Base-by-base conservation (phyloP, 2,888 invertebrate species). In the Cinara cedri region DNA sequence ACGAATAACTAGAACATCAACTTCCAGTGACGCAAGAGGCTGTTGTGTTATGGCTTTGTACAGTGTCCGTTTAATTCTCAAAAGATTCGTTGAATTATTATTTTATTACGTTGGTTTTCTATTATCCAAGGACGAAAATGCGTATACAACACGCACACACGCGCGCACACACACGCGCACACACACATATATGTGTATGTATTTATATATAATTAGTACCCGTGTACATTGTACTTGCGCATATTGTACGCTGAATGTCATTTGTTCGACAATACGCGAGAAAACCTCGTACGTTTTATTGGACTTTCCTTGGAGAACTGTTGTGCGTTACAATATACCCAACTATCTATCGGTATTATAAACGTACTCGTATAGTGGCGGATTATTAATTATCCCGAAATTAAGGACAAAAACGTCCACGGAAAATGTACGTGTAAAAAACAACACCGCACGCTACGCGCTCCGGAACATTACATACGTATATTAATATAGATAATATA, bases 1-100 rank as follows among this genome's bases (percentile, higher is more conserved):
- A 14, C 46, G n/a, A 54, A 75, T 62, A 74, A 75, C 54, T 65
- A 75, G 74, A 75, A 65, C 65, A 44, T 75, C 74, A 14, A 75
- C 74, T 65, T 54, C 54, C 3, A 24, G 65, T 75, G 74, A 75
- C 63, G 74, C 44, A 75, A 75, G 0, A 54, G 8, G 51, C 34
- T 63, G 63, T 74, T 72, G 62, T 62, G 62, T 74, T 72, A 72
- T 62, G 62, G 49, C 49, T 62, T 62, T 62, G 51, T 26, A 51
- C 24, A 26, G 19, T 19, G 26, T 72, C 46, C 57, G 3, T n/a
- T 3, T 19, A 26, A 60, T 24, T 72, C 55, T 57, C 49, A 10
- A 62, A n/a, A 49, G 62, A 62, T 49, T 34, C 60, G n/a, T 55
- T 46, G 6, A 42, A 62, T 46, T 46, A 46, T 46, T 46, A 46